Conservation (phyloP, 2,888 invertebrate species). For the Tigriopus californicus region DNA sequence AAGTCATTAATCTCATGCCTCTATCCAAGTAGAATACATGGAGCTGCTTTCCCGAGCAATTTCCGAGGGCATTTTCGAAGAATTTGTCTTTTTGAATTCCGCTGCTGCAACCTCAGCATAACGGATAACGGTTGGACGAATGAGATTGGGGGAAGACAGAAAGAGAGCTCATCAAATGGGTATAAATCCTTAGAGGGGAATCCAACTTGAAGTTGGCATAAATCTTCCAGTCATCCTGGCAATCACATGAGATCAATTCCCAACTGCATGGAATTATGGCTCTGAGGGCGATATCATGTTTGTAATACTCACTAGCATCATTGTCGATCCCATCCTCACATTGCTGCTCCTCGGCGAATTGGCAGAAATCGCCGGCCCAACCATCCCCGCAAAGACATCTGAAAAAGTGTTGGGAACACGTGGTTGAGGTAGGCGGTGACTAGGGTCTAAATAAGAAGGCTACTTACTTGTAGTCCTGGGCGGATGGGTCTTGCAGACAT, state of each 20-base stretch:
- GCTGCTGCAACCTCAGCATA: too few relatives aligned
- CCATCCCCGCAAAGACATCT: slow-evolving; percentile 79
- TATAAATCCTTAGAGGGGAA: slow-evolving; percentile 1
- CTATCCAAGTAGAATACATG: too few relatives aligned
- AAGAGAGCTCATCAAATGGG: background rate
- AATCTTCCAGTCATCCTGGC: too few relatives aligned
- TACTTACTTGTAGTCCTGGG: slow-evolving; percentile 17
- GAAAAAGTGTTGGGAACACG: slow-evolving; percentile 22
- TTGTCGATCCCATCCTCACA: slow-evolving; percentile 93
- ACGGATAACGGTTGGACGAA: too few relatives aligned
- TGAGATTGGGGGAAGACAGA: too few relatives aligned
- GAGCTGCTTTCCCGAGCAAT: too few relatives aligned
- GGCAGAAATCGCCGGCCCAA: slow-evolving; percentile 91
- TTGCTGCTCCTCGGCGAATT: slow-evolving; percentile 73
- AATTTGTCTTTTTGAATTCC: too few relatives aligned
- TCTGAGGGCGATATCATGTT: background rate
- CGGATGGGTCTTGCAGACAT: slow-evolving; percentile 13
- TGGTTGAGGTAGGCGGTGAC: too few relatives aligned
- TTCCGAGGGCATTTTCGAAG: too few relatives aligned
- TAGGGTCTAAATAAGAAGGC: too few relatives aligned
- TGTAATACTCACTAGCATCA: slow-evolving; percentile 60
- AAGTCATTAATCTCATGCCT: too few relatives aligned
- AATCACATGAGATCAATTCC: too few relatives aligned
- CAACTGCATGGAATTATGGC: background rate
- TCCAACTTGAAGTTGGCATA: background rate